Base-by-base conservation (phyloP, 2,888 invertebrate genomes). In the Drosophila limbata region DNA sequence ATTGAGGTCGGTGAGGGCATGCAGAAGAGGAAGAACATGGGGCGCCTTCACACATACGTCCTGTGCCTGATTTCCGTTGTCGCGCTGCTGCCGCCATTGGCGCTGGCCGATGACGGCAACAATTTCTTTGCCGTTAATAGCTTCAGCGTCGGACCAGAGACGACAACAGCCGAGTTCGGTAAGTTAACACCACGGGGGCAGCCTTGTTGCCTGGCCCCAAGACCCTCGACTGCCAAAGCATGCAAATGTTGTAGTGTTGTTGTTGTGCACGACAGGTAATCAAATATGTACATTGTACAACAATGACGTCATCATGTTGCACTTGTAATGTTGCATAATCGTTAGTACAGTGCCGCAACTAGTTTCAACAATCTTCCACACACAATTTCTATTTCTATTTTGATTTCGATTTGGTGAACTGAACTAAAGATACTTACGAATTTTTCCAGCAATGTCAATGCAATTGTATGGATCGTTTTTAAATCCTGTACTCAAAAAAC, bases 121-220 rank as follows among this genome's bases (percentile, higher is more conserved):
- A 91, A 90, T 78, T 91, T 91, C 82, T 92, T 92, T 82, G 89
- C 90, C 77, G 90, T 89, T 69, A 92, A 91, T 81, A 89, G 89
- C 71, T 90, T 92, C 66, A 92, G 91, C 78, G 83, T 90, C 67
- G 91, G 90, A 75, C 90, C 90, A 73, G 93, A 93, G 88, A 91
- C 91, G 67, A 92, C 92, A 74, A 92, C 92, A 69, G 90, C 92
- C 39, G 92, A 92, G 86, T 93, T 93, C 64, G 93, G 93, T 93
- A 88, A 92, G 93, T 90, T 50, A 72, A 81, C 61, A 65, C 71
- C 67, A 47, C 11, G 28, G 15, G 44, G 10, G 10, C 48, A 17
- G 40, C 50, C 51, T 42, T 73, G 66, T 73, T 33, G 57, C 21
- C 45, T 48, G 47, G 9, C 5, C 28, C 28, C 28, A 8, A 28